These are phyloP conservation scores for Crotophaga sulcirostris DNA, from an alignment of 2,113 vertebrate genomes.

Conservation along the genomic window DNA sequence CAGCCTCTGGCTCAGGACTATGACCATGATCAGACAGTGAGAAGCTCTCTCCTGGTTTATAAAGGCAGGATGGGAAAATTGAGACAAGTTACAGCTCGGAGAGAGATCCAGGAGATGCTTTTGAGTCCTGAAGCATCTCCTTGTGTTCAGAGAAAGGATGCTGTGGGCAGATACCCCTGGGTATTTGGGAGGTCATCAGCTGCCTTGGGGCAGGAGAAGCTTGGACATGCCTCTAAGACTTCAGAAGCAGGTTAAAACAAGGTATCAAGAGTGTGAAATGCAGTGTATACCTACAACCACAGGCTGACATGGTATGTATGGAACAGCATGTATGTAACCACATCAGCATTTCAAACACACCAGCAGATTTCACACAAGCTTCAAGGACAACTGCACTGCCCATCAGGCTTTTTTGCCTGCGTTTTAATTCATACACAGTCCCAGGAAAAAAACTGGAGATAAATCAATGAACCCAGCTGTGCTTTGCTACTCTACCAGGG, in stretches of 20 bases:
- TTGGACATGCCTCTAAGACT: neutral
- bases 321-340: neutral
- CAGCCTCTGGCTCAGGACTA: neutral
- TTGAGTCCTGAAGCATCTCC: neutral
- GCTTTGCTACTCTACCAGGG: neutral
- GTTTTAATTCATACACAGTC: neutral
- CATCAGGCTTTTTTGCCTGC: neutral
- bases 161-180: neutral
- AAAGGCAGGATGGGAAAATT: neutral
- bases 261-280: neutral
- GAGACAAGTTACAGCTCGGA: neutral
- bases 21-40: neutral
- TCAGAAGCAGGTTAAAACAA: neutral
- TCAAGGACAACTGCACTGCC: neutral
- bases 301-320: neutral
- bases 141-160: neutral
- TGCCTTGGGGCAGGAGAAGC: neutral
- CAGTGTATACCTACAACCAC: accelerated
- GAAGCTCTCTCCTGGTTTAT: neutral
- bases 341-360: neutral
- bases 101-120: neutral
- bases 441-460: neutral
- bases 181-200: neutral
- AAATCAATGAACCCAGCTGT: neutral
- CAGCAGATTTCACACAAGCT: neutral